These are phyloP conservation scores for Balaenoptera acutorostrata DNA, from an alignment of 2,113 vertebrate species.

Conservation along the genomic window DNA sequence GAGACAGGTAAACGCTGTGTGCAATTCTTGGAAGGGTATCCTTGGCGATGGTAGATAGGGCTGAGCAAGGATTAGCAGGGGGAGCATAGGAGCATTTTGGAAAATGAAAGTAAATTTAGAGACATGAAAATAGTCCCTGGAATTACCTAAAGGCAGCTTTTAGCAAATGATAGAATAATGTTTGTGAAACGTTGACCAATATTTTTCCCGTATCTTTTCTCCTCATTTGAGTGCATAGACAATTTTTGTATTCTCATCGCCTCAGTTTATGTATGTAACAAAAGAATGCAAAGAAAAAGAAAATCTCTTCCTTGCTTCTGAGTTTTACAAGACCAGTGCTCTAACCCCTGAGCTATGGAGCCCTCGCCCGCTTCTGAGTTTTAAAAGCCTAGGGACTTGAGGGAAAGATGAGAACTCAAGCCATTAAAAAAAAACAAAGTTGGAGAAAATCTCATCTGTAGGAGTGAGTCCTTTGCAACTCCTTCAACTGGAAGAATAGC, in stretches of 20 bases:
- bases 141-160: background rate
- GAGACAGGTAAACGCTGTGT: background rate
- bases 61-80: background rate
- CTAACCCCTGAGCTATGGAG: too few species aligned
- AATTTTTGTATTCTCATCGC: background rate
- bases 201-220: background rate
- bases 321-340: too few species aligned
- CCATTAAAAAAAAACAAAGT: background rate
- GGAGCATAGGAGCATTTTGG: background rate
- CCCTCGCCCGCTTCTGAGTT: background rate
- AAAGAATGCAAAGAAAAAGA: background rate
- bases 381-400: background rate
- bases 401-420: background rate
- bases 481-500: background rate
- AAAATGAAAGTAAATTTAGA: background rate
- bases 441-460: background rate
- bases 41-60: background rate
- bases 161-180: background rate
- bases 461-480: background rate
- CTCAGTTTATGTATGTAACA: background rate
- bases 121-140: background rate
- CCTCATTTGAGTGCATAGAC: background rate
- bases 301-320: background rate
- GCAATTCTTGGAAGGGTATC: background rate
- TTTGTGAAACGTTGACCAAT: background rate